phyloP scores from a whole-genome alignment of 1,140 invertebrate genomes.

The Diabrotica virgifera region DNA sequence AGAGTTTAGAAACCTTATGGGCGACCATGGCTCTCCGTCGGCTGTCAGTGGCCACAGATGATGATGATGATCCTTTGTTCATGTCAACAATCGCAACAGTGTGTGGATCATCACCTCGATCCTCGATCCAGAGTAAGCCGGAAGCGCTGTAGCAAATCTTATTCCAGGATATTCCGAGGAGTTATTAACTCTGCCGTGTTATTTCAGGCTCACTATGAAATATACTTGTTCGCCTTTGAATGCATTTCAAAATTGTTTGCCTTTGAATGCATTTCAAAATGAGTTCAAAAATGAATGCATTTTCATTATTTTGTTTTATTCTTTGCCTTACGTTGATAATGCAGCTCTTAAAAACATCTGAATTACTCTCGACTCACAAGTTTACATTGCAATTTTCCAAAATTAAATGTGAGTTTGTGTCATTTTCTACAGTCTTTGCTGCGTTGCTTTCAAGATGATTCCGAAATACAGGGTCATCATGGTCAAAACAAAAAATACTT shows the following conservation, averaged over 20 bases:
- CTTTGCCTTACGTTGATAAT: slow-evolving; percentile 18
- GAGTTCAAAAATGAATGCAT: slow-evolving; percentile 41
- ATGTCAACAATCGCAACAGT: slow-evolving; percentile 25
- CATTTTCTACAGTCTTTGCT: not conserved
- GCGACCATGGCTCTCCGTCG: no score
- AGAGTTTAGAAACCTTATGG: no score
- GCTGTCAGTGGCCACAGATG: no score
- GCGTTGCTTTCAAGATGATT: not conserved
- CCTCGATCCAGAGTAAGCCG: slow-evolving; percentile 17
- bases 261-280: no score
- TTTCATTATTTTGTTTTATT: slow-evolving; percentile 39
- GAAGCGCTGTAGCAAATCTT: slow-evolving; percentile 22
- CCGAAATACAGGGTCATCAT: not conserved
- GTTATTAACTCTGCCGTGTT: slow-evolving; percentile 23
- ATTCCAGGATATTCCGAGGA: slow-evolving; percentile 24
- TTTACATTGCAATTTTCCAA: slow-evolving; percentile 4
- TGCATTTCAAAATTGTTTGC: no score
- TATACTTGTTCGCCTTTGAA: slow-evolving; percentile 27
- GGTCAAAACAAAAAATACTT: no score
- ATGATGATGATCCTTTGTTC: slow-evolving; percentile 8
- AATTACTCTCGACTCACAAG: slow-evolving; percentile 6
- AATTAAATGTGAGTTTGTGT: slow-evolving; percentile 3
- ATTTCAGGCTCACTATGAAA: slow-evolving; percentile 23
- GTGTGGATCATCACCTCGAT: slow-evolving; percentile 30
- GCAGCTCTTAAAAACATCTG: slow-evolving; percentile 17